Evolutionary conservation across 1,140 invertebrate genomes (phyloP).

Genomic region (Anadara kagoshimensis): DNA sequence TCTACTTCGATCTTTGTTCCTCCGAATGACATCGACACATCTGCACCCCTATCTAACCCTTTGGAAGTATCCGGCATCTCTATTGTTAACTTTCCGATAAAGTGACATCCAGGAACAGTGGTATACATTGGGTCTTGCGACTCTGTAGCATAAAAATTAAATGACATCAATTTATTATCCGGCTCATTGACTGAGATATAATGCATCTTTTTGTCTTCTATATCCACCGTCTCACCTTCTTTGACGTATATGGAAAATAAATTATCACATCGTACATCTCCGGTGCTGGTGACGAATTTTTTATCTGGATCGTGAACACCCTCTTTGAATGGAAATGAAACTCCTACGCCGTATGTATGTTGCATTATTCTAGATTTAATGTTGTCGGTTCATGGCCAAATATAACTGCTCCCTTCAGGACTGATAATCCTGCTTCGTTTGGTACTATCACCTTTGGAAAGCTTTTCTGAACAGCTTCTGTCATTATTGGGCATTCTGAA

Average conservation of each 20-base stretch:
- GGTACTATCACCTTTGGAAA: constrained; percentile 37
- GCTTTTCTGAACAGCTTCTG: constrained; percentile 11
- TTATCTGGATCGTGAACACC: constrained; percentile 4
- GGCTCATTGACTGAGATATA: neutral
- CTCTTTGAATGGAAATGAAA: constrained; percentile 9
- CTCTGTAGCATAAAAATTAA: constrained; percentile 15
- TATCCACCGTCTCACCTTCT: constrained; percentile 15
- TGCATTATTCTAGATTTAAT: constrained; percentile 21
- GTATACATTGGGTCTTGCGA: constrained; percentile 15
- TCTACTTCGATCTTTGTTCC: constrained; percentile 35
- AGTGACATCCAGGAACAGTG: constrained; percentile 15
- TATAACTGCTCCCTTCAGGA: constrained; percentile 39
- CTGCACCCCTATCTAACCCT: constrained; percentile 15
- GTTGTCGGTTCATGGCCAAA: constrained; percentile 34
- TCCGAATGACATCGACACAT: constrained; percentile 29
- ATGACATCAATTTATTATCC: constrained; percentile 9
- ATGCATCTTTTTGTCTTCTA: neutral
- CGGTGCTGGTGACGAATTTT: constrained; percentile 9
- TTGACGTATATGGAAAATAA: constrained; percentile 40
- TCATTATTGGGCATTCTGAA: constrained; percentile 35
- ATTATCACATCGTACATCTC: constrained; percentile 26
- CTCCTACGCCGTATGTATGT: constrained; percentile 29
- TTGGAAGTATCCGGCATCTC: constrained; percentile 15
- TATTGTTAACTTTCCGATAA: constrained; percentile 19
- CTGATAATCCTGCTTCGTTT: constrained; percentile 21